Conservation (phyloP, 2,888 invertebrate species). For the Panzeria rudis region DNA sequence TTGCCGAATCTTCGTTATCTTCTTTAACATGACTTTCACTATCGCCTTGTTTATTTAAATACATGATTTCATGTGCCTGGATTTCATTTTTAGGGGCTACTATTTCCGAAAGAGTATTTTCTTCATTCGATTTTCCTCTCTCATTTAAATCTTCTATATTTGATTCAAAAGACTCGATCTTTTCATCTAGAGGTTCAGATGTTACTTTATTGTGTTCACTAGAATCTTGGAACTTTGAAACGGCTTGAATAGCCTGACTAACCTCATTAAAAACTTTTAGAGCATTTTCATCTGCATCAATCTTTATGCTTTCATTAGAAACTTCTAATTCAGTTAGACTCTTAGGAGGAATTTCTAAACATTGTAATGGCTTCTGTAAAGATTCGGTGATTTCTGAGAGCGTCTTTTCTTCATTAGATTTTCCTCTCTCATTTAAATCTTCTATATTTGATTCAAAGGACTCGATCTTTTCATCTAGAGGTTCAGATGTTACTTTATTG, state of each 20-base stretch:
- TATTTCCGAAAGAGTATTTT: background rate
- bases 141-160: background rate
- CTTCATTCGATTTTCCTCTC: background rate
- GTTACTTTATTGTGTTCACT: background rate
- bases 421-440: background rate
- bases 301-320: background rate
- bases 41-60: background rate
- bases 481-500: background rate
- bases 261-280: background rate
- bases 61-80: background rate
- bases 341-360: background rate
- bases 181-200: background rate
- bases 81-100: background rate
- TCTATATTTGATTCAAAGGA: background rate
- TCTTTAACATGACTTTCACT: background rate
- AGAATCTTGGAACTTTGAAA: background rate
- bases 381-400: too few relatives aligned
- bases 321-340: background rate
- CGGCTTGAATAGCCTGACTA: background rate
- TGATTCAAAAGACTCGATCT: too few relatives aligned
- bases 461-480: background rate
- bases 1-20: background rate
- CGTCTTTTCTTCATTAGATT: background rate
- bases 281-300: background rate
- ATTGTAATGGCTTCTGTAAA: too few relatives aligned